A percentile compares a stretch with the other conserved stretches of the same genome.
phyloP scores from a whole-genome alignment of 2,797 vertebrate species.

The Sphaeramia orbicularis region DNA sequence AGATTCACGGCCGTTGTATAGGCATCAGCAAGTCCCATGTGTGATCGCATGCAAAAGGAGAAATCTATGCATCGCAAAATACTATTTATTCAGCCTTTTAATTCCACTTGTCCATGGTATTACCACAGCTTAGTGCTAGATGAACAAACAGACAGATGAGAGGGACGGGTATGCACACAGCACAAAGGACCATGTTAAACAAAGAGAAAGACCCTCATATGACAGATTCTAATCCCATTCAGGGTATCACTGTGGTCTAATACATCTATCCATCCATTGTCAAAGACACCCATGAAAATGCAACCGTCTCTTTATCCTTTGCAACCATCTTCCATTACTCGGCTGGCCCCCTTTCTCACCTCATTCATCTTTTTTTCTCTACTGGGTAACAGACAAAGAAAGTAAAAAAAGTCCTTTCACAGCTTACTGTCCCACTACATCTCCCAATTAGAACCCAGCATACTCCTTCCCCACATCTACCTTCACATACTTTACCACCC shows the following conservation, averaged over 20 bases:
- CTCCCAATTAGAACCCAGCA: slow-evolving; percentile 18
- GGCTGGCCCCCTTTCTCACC: background rate
- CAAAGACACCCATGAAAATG: slow-evolving; percentile 39
- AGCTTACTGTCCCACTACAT: slow-evolving; percentile 79
- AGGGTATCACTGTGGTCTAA: slow-evolving; percentile 62
- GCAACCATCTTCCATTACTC: background rate
- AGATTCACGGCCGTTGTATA: background rate
- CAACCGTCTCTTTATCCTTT: slow-evolving; percentile 2
- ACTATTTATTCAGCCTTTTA: slow-evolving; percentile 68
- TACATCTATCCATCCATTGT: slow-evolving; percentile 51
- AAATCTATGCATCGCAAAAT: slow-evolving; percentile 54
- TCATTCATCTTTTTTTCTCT: slow-evolving; percentile 23
- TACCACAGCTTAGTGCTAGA: slow-evolving; percentile 72
- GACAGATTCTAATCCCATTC: slow-evolving; percentile 73
- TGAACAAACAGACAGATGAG: slow-evolving; percentile 64
- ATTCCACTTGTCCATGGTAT: slow-evolving; percentile 70
- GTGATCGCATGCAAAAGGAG: slow-evolving; percentile 61
- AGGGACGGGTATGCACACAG: slow-evolving; percentile 48
- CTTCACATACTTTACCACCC: slow-evolving; percentile 45
- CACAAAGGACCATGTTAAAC: slow-evolving; percentile 72
- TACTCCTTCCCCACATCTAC: slow-evolving; percentile 28
- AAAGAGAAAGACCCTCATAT: slow-evolving; percentile 67
- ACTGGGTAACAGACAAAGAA: slow-evolving; percentile 19
- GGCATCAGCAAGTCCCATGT: slow-evolving; percentile 30
- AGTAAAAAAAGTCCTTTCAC: slow-evolving; percentile 35